Evolutionary conservation across 2,113 vertebrate genomes (phyloP).

Genomic region (Anthoscopus minutus): DNA sequence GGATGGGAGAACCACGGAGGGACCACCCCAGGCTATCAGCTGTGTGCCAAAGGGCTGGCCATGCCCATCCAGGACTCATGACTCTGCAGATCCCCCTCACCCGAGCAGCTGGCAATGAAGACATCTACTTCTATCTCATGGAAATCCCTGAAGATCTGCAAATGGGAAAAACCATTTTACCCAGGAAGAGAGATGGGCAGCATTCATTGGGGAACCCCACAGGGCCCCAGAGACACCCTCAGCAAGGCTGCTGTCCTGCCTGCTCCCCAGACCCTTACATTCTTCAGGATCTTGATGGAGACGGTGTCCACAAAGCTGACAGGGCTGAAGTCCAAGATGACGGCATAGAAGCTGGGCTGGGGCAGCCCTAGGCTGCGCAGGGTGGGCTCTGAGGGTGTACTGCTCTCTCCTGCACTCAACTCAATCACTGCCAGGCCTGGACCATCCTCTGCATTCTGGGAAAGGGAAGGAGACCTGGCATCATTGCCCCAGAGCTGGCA

Average conservation of each 20-base stretch:
- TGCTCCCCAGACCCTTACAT: slow-evolving; percentile 67
- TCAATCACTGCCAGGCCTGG: neutral
- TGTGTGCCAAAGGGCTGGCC: neutral
- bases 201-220: fast-evolving
- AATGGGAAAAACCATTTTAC: neutral
- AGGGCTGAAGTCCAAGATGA: slow-evolving; percentile 86
- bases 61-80: fast-evolving
- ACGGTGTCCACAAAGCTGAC: slow-evolving; percentile 91
- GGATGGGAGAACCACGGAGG: neutral
- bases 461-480: fast-evolving
- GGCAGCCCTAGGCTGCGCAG: slow-evolving; percentile 62
- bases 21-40: neutral
- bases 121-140: slow-evolving; percentile 81
- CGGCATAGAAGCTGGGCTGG: slow-evolving; percentile 62
- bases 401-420: neutral
- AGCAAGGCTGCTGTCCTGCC: fast-evolving
- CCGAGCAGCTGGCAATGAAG: slow-evolving; percentile 60
- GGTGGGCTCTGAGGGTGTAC: neutral
- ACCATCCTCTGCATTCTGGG: neutral
- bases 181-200: neutral
- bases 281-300: slow-evolving; percentile 84
- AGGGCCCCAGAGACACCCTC: neutral
- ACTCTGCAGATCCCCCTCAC: slow-evolving; percentile 40
- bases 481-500: fast-evolving
- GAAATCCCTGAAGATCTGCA: slow-evolving; percentile 86